A percentile compares a stretch with the other conserved stretches of the same genome.
Evolutionary conservation across 1,140 invertebrate genomes (phyloP).

Genomic region (Cyrtorhinus lividipennis): DNA sequence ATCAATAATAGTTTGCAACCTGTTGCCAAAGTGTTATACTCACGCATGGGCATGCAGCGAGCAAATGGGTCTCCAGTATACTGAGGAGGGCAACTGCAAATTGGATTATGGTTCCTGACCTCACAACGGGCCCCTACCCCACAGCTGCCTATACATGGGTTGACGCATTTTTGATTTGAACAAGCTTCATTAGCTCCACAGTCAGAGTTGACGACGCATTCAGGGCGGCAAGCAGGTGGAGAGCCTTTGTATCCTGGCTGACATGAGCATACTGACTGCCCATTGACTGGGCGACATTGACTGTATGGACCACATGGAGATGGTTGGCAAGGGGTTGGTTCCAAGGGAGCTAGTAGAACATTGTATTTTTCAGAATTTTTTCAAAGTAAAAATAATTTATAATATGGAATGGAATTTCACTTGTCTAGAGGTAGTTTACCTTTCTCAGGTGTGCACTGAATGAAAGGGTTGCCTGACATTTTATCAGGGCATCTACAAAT

Average conservation of each 20-base stretch:
- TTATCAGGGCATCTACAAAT: constrained; percentile 34
- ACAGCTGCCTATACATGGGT: constrained; percentile 41
- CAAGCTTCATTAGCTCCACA: constrained; percentile 37
- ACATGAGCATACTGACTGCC: constrained; percentile 41
- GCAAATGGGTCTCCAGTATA: constrained; percentile 58
- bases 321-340: constrained; percentile 31
- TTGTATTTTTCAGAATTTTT: background rate
- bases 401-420: background rate
- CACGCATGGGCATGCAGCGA: constrained; percentile 47
- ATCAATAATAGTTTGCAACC: background rate
- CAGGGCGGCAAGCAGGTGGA: constrained; percentile 36
- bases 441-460: constrained; percentile 29
- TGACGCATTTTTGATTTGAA: constrained; percentile 37
- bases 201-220: constrained; percentile 38
- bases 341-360: constrained; percentile 14
- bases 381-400: background rate
- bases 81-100: constrained; percentile 46
- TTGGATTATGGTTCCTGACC: constrained; percentile 47
- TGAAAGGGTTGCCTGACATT: constrained; percentile 35
- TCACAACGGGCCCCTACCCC: constrained; percentile 44
- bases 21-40: background rate
- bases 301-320: constrained; percentile 45
- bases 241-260: constrained; percentile 31
- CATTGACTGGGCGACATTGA: constrained; percentile 39
- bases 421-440: constrained; percentile 29